These are phyloP conservation scores for Oryzias woworae DNA, from an alignment of 2,113 vertebrate genomes.

Conservation along the genomic window DNA sequence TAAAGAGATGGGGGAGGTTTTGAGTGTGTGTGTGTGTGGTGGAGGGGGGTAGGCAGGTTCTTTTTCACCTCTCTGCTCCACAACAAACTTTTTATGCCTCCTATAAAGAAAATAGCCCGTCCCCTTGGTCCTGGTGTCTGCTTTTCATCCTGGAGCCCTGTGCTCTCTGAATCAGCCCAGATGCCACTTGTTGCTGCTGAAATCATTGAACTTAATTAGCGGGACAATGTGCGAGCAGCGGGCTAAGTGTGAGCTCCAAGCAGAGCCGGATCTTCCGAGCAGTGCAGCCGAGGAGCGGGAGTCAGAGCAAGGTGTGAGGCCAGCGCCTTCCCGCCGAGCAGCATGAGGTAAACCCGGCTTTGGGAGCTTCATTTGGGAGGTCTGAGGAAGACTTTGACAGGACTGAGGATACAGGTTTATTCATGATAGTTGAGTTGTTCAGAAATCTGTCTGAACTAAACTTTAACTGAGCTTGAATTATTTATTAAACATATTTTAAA, in stretches of 20 bases:
- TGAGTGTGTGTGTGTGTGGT: slow-evolving; percentile 27
- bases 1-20: slow-evolving; percentile 41
- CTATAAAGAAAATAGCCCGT: slow-evolving; percentile 22
- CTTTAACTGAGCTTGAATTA: too few relatives aligned
- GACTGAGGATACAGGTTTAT: too few relatives aligned
- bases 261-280: slow-evolving; percentile 26
- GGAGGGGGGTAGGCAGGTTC: slow-evolving; percentile 1
- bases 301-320: slow-evolving; percentile 25
- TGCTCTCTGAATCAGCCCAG: slow-evolving; percentile 39
- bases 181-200: slow-evolving; percentile 65
- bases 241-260: slow-evolving; percentile 45
- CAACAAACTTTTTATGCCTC: slow-evolving; percentile 48
- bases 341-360: slow-evolving; percentile 41
- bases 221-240: slow-evolving; percentile 53
- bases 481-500: too few relatives aligned
- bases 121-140: slow-evolving; percentile 24
- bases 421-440: too few relatives aligned
- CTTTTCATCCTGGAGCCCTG: slow-evolving; percentile 18
- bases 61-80: slow-evolving; percentile 40
- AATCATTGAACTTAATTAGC: slow-evolving; percentile 79
- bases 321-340: slow-evolving; percentile 25
- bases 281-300: slow-evolving; percentile 12
- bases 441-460: too few relatives aligned
- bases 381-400: too few relatives aligned
- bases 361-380: not conserved